Evolutionary conservation across 2,113 vertebrate species (phyloP), one percentile per base, ranked within the genome.

Genomic region (Phyllostomus hastatus): DNA sequence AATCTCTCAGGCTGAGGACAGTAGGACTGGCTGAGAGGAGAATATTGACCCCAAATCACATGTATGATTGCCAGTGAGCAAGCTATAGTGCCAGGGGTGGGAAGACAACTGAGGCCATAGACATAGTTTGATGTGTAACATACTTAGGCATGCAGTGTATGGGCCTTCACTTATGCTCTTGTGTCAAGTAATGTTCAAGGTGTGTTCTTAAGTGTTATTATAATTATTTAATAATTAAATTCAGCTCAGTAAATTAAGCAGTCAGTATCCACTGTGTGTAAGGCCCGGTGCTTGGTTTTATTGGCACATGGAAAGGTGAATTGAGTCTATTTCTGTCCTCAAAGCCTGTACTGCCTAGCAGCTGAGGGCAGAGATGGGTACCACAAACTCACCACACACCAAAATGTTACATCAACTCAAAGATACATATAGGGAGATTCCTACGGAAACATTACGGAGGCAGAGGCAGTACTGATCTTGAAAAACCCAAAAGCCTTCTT

Each of bases 191-290:
- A 50, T 80, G 11, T 52, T 50, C 83, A 76, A 86, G 2, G 11
- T 41, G 64, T 50, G 12, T 2, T 15, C 22, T 76, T 33, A 70
- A 69, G 50, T 41, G 72, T 72, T 88, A 72, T 81, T 64, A 79
- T 19, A 64, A 61, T 43, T 75, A 50, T 48, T 93, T 78, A 19
- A 24, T 54, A 96, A 95, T 84, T 81, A 70, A 82, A 48, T 75
- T 80, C 24, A 54, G 28, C n/a, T 92, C 70, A 59, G 35, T 86
- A 46, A 57, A 41, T 59, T 61, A 89, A 64, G 50, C 26, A 31
- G 9, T 59, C 38, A 94, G 31, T 6, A 26, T 2, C 24, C n/a
- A 52, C 5, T 4, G n/a, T 61, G 41, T 31, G 7, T 4, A 66
- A 79, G 22, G 20, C 14, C 35, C 2, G 4, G 22, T 88, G 57